Evolutionary conservation across 2,888 invertebrate genomes (phyloP), one percentile per base, ranked within the genome.

Genomic region (Tanytarsus gracilentus): DNA sequence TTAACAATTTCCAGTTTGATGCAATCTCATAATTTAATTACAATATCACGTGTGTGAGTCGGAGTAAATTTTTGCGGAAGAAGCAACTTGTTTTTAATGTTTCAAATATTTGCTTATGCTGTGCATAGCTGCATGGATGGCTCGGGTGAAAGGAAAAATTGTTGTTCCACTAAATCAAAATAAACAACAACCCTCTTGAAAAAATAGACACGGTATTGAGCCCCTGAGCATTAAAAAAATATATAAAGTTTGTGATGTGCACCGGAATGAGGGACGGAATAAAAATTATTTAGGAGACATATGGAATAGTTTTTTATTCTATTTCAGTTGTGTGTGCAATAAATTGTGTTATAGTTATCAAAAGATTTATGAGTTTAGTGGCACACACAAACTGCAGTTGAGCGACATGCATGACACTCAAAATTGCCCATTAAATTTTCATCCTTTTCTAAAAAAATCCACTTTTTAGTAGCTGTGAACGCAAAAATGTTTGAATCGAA

Each of bases 161-260:
- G 44, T 44, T 44, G 44, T 44, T 44, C 44, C 21, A 44, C 21
- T 44, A 44, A 44, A 44, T 44, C 44, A 44, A 44, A 44, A 44
- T 44, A 44, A 44, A 44, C 44, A 44, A 9, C 16, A 44, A 44
- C 44, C 44, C 44, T 44, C 44, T 44, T 44, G 21, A 44, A 23
- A 23, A 44, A 44, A 16, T 18, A 16, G 23, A 44, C 11, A 18
- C 44, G 11, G 44, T 16, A 44, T 44, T 44, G 18, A 9, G 44
- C 44, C 44, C 44, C 18, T 23, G 9, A 16, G 44, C 18, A 44
- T 23, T 44, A 8, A 44, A 44, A 40, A 36, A 36, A 36, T 36
- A 36, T 1, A 36, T 4, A 36, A 14, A 44, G 44, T 44, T 44
- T 18, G 11, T 21, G 18, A 44, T 44, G 44, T 40, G 14, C 23